Evolutionary conservation across 53 echinoderm and acorn worm genomes (phyloP).

Genomic region (Antedon mediterranea): DNA sequence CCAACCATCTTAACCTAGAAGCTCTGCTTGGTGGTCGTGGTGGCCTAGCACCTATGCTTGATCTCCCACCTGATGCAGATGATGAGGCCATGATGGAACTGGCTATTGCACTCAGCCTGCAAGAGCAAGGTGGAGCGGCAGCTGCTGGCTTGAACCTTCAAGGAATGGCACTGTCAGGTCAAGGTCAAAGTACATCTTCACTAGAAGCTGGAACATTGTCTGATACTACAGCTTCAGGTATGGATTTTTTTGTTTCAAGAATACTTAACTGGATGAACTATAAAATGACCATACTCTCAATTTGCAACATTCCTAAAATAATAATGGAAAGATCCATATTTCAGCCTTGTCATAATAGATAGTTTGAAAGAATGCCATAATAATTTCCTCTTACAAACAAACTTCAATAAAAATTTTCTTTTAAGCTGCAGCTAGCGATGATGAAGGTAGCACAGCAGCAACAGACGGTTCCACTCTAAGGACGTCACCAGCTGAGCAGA

Average conservation of each 20-base stretch:
- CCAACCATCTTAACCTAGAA: conserved; percentile 64
- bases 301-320: too few species aligned
- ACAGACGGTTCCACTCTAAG: conserved; percentile 90
- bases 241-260: neutral
- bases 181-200: conserved; percentile 83
- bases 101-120: conserved; percentile 73
- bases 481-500: conserved; percentile 97
- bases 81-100: conserved; percentile 98
- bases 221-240: conserved; percentile 93
- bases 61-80: conserved; percentile 90
- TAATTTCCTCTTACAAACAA: neutral
- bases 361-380: too few species aligned
- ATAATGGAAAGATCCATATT: too few species aligned
- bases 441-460: conserved; percentile 95
- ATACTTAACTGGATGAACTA: too few species aligned
- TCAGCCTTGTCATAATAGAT: too few species aligned
- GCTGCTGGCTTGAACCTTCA: conserved; percentile 29
- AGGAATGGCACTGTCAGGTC: conserved; percentile 34
- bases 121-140: conserved; percentile 45
- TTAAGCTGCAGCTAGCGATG: conserved; percentile 77
- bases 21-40: conserved; percentile 72
- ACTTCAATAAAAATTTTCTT: neutral
- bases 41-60: conserved; percentile 88
- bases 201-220: conserved; percentile 87
- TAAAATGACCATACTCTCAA: too few species aligned